phyloP scores from a whole-genome alignment of 2,113 vertebrate genomes.

The Cyphomyrus discorhynchus region DNA sequence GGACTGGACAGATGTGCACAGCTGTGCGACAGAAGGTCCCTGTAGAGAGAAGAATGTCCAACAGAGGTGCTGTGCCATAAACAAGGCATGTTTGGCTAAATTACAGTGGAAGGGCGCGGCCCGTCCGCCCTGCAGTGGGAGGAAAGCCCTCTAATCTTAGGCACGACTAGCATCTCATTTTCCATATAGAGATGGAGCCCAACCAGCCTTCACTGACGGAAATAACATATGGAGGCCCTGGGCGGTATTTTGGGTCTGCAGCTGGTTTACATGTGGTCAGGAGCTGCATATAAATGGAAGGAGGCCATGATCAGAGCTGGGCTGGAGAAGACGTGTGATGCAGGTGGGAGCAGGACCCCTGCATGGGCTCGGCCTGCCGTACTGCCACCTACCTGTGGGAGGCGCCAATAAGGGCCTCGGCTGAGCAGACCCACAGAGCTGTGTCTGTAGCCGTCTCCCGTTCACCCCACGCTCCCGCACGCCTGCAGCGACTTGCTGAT shows the following conservation, averaged over 20 bases:
- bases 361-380: neutral
- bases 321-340: neutral
- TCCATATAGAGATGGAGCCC: constrained; percentile 47
- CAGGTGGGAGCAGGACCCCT: neutral
- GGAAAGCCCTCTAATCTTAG: constrained; percentile 63
- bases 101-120: constrained; percentile 57
- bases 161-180: constrained; percentile 46
- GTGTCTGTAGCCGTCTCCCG: neutral
- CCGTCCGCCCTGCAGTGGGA: constrained; percentile 9
- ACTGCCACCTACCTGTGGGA: neutral
- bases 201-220: constrained; percentile 53
- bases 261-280: neutral
- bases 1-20: constrained; percentile 46
- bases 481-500: neutral
- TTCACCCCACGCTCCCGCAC: neutral
- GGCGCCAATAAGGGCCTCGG: neutral
- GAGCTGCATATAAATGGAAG: neutral
- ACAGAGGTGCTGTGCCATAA: constrained; percentile 68
- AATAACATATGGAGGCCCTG: constrained; percentile 9
- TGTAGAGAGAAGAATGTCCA: constrained; percentile 67
- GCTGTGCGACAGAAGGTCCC: constrained; percentile 46
- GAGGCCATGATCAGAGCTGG: neutral
- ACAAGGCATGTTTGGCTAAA: constrained; percentile 71
- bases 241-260: neutral
- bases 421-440: neutral